Conservation (phyloP, 2,797 vertebrate species). For the Loris lydekkerianus region DNA sequence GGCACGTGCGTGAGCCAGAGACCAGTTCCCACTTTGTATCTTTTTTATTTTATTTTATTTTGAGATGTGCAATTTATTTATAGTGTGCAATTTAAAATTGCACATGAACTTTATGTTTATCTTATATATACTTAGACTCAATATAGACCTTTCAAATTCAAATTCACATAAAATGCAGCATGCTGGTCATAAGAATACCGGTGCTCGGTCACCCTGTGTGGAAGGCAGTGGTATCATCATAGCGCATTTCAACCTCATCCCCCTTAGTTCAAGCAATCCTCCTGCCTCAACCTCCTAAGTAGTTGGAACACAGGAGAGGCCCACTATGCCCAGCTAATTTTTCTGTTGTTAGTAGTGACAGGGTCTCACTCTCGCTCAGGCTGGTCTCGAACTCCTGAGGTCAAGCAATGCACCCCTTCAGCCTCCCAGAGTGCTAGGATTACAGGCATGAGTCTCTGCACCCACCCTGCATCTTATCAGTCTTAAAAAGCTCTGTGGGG, state of each 20-base stretch:
- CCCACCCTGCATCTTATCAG: background rate
- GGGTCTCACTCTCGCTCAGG: background rate
- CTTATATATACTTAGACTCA: background rate
- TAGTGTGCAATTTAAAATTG: too few species aligned
- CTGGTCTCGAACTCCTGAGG: background rate
- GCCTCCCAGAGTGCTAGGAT: background rate
- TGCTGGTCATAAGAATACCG: background rate
- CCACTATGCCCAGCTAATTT: background rate
- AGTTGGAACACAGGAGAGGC: background rate
- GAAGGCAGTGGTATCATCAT: background rate
- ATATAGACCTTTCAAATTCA: background rate
- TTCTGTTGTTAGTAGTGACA: background rate
- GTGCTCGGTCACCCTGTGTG: background rate
- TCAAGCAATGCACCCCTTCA: background rate
- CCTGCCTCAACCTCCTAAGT: background rate
- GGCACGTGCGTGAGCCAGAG: background rate
- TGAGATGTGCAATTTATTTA: too few species aligned
- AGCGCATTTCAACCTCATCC: background rate
- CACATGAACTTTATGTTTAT: too few species aligned
- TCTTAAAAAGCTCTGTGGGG: constrained; percentile 59
- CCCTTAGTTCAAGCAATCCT: background rate
- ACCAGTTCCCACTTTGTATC: constrained; percentile 10
- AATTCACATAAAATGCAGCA: constrained; percentile 12
- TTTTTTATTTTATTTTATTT: background rate
- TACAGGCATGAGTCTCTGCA: background rate